Evolutionary conservation across 2,888 invertebrate species (phyloP).

Genomic region (Boloria selene): DNA sequence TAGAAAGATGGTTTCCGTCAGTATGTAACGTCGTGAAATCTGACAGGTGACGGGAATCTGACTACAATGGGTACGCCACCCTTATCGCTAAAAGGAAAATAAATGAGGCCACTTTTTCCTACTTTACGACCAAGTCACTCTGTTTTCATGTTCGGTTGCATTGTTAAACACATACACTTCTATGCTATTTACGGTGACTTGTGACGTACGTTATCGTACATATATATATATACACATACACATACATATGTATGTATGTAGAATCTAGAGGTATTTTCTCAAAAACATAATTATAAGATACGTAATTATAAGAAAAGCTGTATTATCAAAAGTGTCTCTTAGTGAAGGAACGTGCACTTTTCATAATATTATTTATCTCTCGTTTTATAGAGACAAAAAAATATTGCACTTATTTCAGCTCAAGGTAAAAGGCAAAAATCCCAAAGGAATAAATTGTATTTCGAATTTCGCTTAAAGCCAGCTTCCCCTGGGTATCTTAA

Average conservation of each 20-base stretch:
- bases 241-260: too few species aligned
- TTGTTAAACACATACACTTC: conserved; percentile 42
- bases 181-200: neutral
- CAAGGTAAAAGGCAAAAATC: neutral
- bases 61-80: conserved; percentile 60
- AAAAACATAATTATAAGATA: too few species aligned
- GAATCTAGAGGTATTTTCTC: too few species aligned
- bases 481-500: conserved; percentile 37
- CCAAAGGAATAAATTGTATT: conserved; percentile 30
- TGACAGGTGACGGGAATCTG: conserved; percentile 67
- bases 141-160: conserved; percentile 57
- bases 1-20: conserved; percentile 50
- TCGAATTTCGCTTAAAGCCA: conserved; percentile 32
- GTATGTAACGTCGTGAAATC: conserved; percentile 58
- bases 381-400: neutral
- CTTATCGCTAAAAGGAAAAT: conserved; percentile 72
- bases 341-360: too few species aligned
- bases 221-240: too few species aligned
- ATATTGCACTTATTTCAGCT: neutral
- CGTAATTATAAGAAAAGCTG: too few species aligned
- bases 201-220: too few species aligned
- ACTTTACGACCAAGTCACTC: conserved; percentile 58
- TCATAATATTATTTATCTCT: too few species aligned
- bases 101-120: conserved; percentile 70
- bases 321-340: too few species aligned